Base-by-base conservation (phyloP, 2,797 vertebrate species). In the Clarias platycephalus region DNA sequence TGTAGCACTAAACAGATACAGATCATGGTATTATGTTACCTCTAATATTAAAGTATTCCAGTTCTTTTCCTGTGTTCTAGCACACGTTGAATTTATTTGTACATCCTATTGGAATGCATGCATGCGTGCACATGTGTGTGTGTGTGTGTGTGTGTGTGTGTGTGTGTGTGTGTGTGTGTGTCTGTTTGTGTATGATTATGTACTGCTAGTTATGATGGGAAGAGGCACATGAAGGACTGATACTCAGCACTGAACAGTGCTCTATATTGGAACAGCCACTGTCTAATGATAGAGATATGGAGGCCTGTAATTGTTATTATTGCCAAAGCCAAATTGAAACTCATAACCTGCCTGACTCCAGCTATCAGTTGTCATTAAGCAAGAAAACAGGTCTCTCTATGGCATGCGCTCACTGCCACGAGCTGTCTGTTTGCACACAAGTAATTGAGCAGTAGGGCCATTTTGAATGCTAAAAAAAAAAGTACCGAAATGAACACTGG, bases 261-360 rank as follows among this genome's bases (percentile, higher is more conserved):
- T 68, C 83, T 89, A 87, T 85, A 88, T 87, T 87, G 83, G 70
- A 88, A 84, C 87, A 88, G 83, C 83, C 82, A 84, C 75, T 81
- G 83, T 88, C 92, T 93, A 95, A 94, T 94, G 94, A 95, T 88
- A 93, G 92, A 93, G 93, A 92, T 93, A 92, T 92, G 88, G 91
- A 93, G 92, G 80, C 92, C 93, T 93, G 93, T 95, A 94, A 95
- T 95, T 94, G 94, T 94, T 94, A 94, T 95, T 94, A 95, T 94
- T 94, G 93, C 93, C 88, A 92, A 92, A 89, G 92, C 91, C 93
- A 94, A 95, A 95, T 95, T 94, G 94, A 95, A 95, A 94, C 92
- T 93, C 93, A 93, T 95, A 94, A 95, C 93, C 93, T 93, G 93
- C 85, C 93, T 93, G 94, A 95, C 94, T 94, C 93, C 91, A 90